phyloP scores from a whole-genome alignment of 1,140 invertebrate genomes.

The Lasioglossum albipes region DNA sequence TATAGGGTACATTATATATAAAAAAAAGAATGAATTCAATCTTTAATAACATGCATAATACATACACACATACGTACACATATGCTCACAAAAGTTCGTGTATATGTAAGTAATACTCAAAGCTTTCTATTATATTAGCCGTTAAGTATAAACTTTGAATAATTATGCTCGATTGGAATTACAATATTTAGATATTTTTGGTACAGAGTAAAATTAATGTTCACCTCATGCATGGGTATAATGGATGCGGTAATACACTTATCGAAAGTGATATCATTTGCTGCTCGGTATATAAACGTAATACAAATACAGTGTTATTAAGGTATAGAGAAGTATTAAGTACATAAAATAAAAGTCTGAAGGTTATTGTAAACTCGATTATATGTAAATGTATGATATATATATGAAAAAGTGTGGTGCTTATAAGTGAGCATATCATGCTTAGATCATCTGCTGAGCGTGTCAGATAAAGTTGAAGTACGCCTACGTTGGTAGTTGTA shows the following conservation, averaged over 20 bases:
- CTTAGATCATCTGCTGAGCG: constrained; percentile 80
- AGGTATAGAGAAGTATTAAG: constrained; percentile 13
- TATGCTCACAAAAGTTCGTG: constrained; percentile 15
- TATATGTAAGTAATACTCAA: constrained; percentile 31
- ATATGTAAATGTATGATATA: constrained; percentile 42
- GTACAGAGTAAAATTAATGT: constrained; percentile 37
- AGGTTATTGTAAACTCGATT: constrained; percentile 39
- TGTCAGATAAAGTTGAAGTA: constrained; percentile 78
- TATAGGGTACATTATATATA: constrained; percentile 5
- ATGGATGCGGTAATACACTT: constrained; percentile 21
- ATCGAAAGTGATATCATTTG: constrained; percentile 24
- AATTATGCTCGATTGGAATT: constrained; percentile 34
- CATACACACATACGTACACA: constrained; percentile 12
- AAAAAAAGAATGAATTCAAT: constrained; percentile 18
- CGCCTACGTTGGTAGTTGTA: constrained; percentile 76
- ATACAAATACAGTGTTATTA: constrained; percentile 35
- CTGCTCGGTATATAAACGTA: constrained; percentile 26
- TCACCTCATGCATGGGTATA: neutral
- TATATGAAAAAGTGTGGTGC: constrained; percentile 53
- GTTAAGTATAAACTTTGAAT: constrained; percentile 30
- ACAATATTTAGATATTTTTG: constrained; percentile 19
- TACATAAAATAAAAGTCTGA: constrained; percentile 30
- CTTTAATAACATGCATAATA: constrained; percentile 26
- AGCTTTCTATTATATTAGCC: neutral
- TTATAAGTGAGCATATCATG: constrained; percentile 59